phyloP scores from a whole-genome alignment of 2,888 invertebrate genomes.

The Ichneumoninae sp. region DNA sequence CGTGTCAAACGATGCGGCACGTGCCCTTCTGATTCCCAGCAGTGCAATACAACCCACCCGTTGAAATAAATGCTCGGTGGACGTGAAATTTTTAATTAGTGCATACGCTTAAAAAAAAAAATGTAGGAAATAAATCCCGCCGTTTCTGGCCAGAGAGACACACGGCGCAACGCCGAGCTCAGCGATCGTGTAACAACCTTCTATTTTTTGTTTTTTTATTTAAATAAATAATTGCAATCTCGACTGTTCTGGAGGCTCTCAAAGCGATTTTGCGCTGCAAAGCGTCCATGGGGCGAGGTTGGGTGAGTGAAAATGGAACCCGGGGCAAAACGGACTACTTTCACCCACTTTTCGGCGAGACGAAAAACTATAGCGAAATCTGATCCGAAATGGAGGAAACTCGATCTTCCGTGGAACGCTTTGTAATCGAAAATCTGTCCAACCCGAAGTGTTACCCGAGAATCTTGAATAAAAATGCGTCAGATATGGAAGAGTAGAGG shows the following conservation, averaged over 20 bases:
- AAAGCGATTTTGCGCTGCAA: not conserved
- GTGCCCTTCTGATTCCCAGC: no score
- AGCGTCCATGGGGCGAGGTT: not conserved
- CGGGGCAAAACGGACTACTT: no score
- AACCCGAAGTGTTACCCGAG: no score
- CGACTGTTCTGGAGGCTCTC: not conserved
- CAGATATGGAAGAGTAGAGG: no score
- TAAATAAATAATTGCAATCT: constrained; percentile 51
- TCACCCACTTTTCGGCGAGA: no score
- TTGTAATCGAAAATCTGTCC: no score
- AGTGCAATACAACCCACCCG: not conserved
- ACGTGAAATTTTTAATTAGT: constrained; percentile 61
- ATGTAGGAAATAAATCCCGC: constrained; percentile 15
- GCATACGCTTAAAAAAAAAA: not conserved
- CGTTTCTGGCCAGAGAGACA: constrained; percentile 10
- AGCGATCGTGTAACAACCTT: not conserved
- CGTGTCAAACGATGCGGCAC: no score
- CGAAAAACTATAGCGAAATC: no score
- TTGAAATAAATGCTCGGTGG: constrained; percentile 56
- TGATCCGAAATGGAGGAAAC: no score
- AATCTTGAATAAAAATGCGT: no score
- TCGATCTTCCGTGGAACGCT: no score
- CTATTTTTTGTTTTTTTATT: constrained; percentile 25
- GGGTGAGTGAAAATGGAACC: no score
- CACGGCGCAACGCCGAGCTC: not conserved